Evolutionary conservation across 2,888 invertebrate genomes (phyloP).

Genomic region (Nemoura dubitans): DNA sequence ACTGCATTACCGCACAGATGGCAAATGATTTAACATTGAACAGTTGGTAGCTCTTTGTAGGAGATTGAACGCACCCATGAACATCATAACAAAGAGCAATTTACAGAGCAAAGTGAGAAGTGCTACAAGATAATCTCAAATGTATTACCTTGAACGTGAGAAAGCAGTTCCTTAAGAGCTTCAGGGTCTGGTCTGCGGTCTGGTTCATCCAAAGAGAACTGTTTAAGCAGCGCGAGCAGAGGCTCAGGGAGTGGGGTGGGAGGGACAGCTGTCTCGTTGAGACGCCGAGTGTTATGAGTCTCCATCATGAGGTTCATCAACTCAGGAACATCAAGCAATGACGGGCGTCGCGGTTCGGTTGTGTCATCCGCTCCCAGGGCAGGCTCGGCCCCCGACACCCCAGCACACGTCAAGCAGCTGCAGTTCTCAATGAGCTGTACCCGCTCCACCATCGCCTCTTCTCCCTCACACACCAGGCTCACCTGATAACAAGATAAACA

Average conservation of each 20-base stretch:
- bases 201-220: constrained; percentile 38
- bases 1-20: too few relatives aligned
- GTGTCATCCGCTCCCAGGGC: constrained; percentile 46
- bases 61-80: too few relatives aligned
- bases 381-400: constrained; percentile 18
- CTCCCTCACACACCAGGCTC: constrained; percentile 66
- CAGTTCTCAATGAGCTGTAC: constrained; percentile 75
- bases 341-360: neutral
- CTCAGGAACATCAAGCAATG: constrained; percentile 49
- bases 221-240: constrained; percentile 40
- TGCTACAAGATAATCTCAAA: too few relatives aligned
- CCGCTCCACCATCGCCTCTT: constrained; percentile 65
- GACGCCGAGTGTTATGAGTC: constrained; percentile 34
- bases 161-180: constrained; percentile 44
- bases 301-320: constrained; percentile 51
- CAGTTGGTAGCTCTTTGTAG: too few relatives aligned
- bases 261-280: neutral
- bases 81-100: too few relatives aligned
- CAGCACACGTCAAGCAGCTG: constrained; percentile 70
- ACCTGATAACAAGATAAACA: constrained; percentile 66
- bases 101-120: too few relatives aligned
- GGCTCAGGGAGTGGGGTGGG: neutral
- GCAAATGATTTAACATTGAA: too few relatives aligned
- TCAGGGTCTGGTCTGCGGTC: constrained; percentile 1
- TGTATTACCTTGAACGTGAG: constrained; percentile 44